Percentiles rank a stretch among this genome's conserved stretches.
These are phyloP conservation scores for Ctenodactylus gundi DNA, from an alignment of 2,113 vertebrate genomes.

Conservation along the genomic window DNA sequence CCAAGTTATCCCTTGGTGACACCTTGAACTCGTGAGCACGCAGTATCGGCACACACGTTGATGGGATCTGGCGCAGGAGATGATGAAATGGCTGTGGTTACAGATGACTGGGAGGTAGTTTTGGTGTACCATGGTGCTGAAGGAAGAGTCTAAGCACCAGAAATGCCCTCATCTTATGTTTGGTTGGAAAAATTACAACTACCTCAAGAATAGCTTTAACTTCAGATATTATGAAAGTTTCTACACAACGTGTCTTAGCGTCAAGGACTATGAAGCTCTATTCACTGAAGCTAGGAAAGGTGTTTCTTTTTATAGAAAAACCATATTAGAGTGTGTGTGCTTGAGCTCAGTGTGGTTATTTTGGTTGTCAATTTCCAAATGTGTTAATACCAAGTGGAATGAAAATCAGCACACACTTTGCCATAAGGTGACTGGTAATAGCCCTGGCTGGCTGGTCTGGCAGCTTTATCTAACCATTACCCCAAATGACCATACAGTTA, in stretches of 20 bases:
- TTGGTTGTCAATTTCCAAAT: background rate
- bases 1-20: background rate
- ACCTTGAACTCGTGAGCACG: background rate
- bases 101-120: accelerated
- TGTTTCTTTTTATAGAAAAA: background rate
- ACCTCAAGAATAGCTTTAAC: background rate
- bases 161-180: background rate
- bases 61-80: background rate
- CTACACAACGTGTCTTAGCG: background rate
- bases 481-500: background rate
- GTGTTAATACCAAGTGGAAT: background rate
- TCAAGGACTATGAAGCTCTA: background rate
- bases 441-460: background rate
- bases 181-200: background rate
- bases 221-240: background rate
- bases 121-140: background rate
- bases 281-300: background rate
- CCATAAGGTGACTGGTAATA: background rate
- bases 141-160: background rate
- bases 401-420: background rate
- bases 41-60: background rate
- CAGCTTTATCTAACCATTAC: too few relatives aligned
- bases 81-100: background rate
- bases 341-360: background rate
- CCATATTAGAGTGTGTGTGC: too few relatives aligned